Evolutionary conservation across 2,797 vertebrate genomes (phyloP).

Genomic region (Rhinogobio ventralis): DNA sequence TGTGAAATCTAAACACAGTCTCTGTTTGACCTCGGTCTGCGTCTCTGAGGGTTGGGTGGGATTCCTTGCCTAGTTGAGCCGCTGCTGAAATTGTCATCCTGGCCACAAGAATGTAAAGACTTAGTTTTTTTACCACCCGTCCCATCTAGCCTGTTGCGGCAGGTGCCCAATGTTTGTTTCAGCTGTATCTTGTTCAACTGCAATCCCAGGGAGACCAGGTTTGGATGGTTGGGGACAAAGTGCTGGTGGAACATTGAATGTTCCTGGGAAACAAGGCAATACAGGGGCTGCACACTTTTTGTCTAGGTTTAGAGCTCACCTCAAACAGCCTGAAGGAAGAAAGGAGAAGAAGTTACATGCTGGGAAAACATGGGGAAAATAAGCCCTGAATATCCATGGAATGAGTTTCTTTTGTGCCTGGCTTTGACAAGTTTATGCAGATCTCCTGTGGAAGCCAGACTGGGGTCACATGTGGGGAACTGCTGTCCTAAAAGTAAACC

Average conservation of each 20-base stretch:
- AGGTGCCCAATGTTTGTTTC: constrained; percentile 69
- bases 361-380: constrained; percentile 36
- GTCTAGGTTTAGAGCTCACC: constrained; percentile 28
- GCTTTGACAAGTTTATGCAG: constrained; percentile 43
- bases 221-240: constrained; percentile 17
- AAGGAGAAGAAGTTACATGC: constrained; percentile 18
- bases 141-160: constrained; percentile 74
- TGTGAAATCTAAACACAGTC: constrained; percentile 82
- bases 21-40: constrained; percentile 72
- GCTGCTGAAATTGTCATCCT: constrained; percentile 82
- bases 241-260: not conserved
- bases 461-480: constrained; percentile 39
- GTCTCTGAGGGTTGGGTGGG: constrained; percentile 77
- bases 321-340: constrained; percentile 40
- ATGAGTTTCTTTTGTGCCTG: constrained; percentile 47
- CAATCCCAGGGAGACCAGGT: constrained; percentile 17
- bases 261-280: not conserved
- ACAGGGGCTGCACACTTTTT: not conserved
- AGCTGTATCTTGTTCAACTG: not conserved
- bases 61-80: constrained; percentile 79
- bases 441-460: constrained; percentile 44
- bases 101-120: constrained; percentile 80
- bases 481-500: constrained; percentile 22
- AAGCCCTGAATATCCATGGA: constrained; percentile 29
- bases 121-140: constrained; percentile 69